These are phyloP conservation scores for Acanthosoma haemorrhoidale DNA, from an alignment of 2,888 invertebrate species.

Conservation along the genomic window DNA sequence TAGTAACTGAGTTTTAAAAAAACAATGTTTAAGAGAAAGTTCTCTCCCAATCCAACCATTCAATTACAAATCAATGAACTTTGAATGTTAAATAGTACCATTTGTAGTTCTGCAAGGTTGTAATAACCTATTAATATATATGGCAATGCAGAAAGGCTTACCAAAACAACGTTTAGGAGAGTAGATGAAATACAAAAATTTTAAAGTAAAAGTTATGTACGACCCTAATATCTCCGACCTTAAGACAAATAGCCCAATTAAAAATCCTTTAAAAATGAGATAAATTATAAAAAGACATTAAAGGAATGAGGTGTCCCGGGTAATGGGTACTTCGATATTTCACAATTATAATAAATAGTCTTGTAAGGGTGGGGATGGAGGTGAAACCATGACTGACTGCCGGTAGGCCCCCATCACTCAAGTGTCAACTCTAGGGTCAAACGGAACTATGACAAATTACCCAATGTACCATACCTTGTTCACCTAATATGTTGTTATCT, in stretches of 20 bases:
- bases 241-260: constrained; percentile 15
- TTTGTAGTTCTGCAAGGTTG: not conserved
- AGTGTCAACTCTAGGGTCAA: constrained; percentile 23
- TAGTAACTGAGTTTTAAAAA: too few species aligned
- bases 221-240: not conserved
- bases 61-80: too few species aligned
- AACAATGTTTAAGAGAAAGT: too few species aligned
- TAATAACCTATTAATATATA: not conserved
- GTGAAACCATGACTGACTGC: constrained; percentile 36
- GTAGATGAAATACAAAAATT: constrained; percentile 2
- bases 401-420: not conserved
- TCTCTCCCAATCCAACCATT: too few species aligned
- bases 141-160: not conserved
- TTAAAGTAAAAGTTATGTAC: constrained; percentile 15
- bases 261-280: not conserved
- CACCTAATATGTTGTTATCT: constrained; percentile 7
- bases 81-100: too few species aligned
- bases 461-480: not conserved
- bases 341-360: constrained; percentile 24
- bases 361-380: constrained; percentile 36
- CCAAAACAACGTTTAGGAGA: not conserved
- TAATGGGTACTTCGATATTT: constrained; percentile 17
- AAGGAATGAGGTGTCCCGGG: constrained; percentile 12
- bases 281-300: not conserved
- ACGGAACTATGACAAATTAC: constrained; percentile 18